Evolutionary conservation across 2,888 invertebrate species (phyloP).

Genomic region (Crepidodera aurea): DNA sequence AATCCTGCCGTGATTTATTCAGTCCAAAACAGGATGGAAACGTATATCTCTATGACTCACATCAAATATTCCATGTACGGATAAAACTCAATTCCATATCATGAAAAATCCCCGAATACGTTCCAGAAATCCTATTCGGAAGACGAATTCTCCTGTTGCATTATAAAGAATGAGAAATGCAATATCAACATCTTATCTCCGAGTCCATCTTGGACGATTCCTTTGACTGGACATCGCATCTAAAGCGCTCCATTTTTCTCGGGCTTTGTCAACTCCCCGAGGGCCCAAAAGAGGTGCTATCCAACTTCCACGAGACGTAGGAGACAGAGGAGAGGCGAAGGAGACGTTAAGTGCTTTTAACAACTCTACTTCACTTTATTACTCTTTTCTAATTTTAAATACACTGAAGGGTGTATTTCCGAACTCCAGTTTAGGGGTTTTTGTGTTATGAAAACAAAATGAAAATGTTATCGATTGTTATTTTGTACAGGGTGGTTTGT

Average conservation of each 20-base stretch:
- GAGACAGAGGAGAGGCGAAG: conserved; percentile 27
- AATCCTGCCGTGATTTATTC: too few relatives aligned
- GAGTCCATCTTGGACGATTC: conserved; percentile 56
- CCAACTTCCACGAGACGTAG: conserved; percentile 32
- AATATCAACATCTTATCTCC: conserved; percentile 60
- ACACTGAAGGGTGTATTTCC: conserved; percentile 25
- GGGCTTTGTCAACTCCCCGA: conserved; percentile 52
- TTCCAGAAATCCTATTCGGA: conserved; percentile 35
- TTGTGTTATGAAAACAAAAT: not conserved
- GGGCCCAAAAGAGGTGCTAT: conserved; percentile 45
- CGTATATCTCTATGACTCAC: too few relatives aligned
- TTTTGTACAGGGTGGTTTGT: not conserved
- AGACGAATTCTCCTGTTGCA: conserved; percentile 60
- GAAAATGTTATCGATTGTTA: not conserved
- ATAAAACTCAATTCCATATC: not conserved
- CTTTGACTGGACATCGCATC: conserved; percentile 57
- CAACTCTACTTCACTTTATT: conserved; percentile 54
- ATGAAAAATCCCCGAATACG: conserved; percentile 25
- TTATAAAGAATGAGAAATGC: conserved; percentile 64
- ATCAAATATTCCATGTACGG: not conserved
- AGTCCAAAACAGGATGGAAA: too few relatives aligned
- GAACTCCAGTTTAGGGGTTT: not conserved
- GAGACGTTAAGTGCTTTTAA: conserved; percentile 55
- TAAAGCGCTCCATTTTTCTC: conserved; percentile 58
- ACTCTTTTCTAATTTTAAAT: conserved; percentile 44